Conservation (phyloP, 1,140 invertebrate genomes). For the Yoshiicerus persimilis region DNA sequence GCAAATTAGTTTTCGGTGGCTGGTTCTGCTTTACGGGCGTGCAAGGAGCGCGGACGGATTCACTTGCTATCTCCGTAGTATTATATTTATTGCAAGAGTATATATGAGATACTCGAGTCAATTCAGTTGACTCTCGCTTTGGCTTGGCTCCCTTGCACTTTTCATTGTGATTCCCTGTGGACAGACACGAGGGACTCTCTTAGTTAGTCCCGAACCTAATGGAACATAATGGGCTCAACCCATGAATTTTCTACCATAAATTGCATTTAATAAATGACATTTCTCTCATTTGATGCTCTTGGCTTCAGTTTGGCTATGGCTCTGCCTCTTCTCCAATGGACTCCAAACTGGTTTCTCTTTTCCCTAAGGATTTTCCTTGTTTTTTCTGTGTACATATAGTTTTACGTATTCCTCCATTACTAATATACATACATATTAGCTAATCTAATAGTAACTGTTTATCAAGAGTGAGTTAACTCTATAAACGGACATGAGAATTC, state of each 20-base stretch:
- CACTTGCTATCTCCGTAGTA: background rate
- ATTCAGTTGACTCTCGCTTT: background rate
- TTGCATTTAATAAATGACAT: conserved; percentile 29
- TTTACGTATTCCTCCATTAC: background rate
- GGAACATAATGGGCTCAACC: conserved; percentile 12
- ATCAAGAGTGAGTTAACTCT: background rate
- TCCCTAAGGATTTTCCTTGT: background rate
- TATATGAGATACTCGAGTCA: background rate
- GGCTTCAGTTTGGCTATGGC: background rate
- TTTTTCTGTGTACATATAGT: background rate
- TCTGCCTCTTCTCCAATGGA: background rate
- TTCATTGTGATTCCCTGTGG: background rate
- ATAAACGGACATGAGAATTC: background rate
- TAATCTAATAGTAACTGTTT: background rate
- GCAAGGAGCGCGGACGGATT: background rate
- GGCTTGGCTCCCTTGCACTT: conserved; percentile 3
- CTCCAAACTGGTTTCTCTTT: background rate
- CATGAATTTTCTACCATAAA: conserved; percentile 23
- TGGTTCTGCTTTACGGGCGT: background rate
- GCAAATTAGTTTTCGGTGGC: conserved; percentile 30
- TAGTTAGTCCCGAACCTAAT: conserved; percentile 14
- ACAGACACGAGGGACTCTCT: background rate
- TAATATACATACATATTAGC: background rate
- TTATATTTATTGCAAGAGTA: background rate
- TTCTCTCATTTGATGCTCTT: background rate